Base-by-base conservation (phyloP, 2,797 vertebrate genomes). In the Enteromius paludinosus region DNA sequence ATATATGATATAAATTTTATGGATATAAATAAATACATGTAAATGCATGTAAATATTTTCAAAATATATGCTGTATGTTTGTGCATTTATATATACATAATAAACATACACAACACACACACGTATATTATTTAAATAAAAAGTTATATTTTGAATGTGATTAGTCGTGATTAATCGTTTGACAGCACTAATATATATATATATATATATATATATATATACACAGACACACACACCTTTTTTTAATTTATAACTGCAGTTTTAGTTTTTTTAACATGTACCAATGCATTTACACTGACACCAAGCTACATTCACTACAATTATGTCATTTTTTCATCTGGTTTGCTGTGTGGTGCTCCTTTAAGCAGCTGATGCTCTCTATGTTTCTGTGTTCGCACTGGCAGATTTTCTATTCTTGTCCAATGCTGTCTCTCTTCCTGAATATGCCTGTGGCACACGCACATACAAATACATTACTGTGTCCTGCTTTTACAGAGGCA, bases 321-420 rank as follows among this genome's bases (percentile, higher is more conserved):
- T 20, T 62, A 18, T 6, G 30, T 18, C 28, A 81, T 47, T 74
- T n/a, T 74, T 17, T 61, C 9, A n/a, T 47, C 4, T 71, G 35
- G 65, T 33, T 15, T 59, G 9, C 38, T 71, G 45, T n/a, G 11
- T 59, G 33, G 23, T 77, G 49, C 25, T 68, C 28, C 45, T 64
- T 59, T 33, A 54, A 70, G 49, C 61, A 83, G 25, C 18, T 15
- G 54, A 83, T 41, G 61, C 35, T 47, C 14, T 86, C 15, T 82
- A 1, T 59, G 73, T 78, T 17, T 83, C 79, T 62, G 75, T 41
- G 71, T 62, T 25, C 14, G 78, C 18, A 43, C n/a, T 83, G 79
- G 30, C 76, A 66, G 62, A 61, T n/a, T 71, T 84, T 85, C 81
- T 89, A 85, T 90, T 90, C 82, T 54, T 79, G 83, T 89, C 79